Evolutionary conservation across 2,797 vertebrate species (phyloP), one percentile per base, ranked within the genome.

Genomic region (Acanthis flammea): DNA sequence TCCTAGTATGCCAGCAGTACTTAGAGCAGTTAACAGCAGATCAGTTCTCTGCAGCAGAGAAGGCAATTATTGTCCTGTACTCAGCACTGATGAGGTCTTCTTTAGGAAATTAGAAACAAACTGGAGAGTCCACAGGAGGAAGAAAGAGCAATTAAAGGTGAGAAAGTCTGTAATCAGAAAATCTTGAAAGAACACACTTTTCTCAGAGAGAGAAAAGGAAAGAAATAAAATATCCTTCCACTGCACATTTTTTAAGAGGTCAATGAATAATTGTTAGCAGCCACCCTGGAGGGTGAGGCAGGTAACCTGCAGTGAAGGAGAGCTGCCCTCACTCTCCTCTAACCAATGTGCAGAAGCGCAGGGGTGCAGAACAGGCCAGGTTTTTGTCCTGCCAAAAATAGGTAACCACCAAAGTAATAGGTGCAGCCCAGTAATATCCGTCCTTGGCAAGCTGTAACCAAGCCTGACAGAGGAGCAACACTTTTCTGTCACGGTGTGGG

Each of bases 71-170:
- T 75, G n/a, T 57, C 50, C 80, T 78, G 28, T 65, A 68, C 70
- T 81, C 30, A 57, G 42, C 42, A 47, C 39, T 86, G 73, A 88
- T 86, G 82, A 83, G 21, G 12, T 65, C 37, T 86, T 44, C 30
- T 84, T 92, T 33, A 87, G 86, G 76, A 92, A 96, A 90, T 90
- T 50, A 78, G 80, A 88, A 96, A 51, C 24, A 61, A 91, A 50
- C 50, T 30, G 41, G 10, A 74, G 37, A 80, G 41, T 74, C 57
- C 17, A 19, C 21, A 71, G 57, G 33, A 80, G 10, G 13, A 62
- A 77, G 47, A 90, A 86, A 55, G 45, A 83, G 42, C 58, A 90
- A 90, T 90, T 93, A 88, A 86, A 78, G 16, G 22, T 96, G 63
- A 86, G 58, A 81, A 94, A 65, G 4, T 27, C 37, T 93, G 61